Percentiles rank a stretch among this genome's conserved stretches.
These are phyloP conservation scores for Montipora capitata DNA, from an alignment of 92 coral and sea anemone species.

Conservation along the genomic window DNA sequence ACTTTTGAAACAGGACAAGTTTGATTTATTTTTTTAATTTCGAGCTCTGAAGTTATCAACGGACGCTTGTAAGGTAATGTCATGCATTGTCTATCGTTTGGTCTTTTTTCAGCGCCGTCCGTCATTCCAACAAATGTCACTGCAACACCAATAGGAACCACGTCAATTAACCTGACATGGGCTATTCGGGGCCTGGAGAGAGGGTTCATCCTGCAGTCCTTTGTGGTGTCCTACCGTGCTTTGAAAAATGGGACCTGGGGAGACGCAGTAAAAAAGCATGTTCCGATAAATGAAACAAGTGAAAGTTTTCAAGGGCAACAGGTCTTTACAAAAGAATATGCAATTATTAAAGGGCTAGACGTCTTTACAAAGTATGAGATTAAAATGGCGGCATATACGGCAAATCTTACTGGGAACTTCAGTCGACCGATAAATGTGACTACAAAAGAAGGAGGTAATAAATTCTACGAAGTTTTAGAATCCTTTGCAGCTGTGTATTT, in stretches of 20 bases:
- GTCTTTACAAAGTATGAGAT: slow-evolving; percentile 33
- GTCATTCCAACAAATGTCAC: slow-evolving; percentile 51
- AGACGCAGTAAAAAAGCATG: no score
- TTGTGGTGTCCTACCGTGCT: background rate
- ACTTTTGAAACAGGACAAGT: no score
- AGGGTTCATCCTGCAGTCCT: slow-evolving; percentile 3
- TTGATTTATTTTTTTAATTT: no score
- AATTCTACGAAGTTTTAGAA: background rate
- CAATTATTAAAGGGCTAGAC: background rate
- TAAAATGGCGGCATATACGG: slow-evolving; percentile 29
- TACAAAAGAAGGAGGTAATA: slow-evolving; percentile 17
- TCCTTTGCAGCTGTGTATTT: no score
- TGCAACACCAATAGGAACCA: slow-evolving; percentile 14
- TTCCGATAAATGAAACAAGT: no score
- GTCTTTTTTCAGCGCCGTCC: slow-evolving; percentile 53
- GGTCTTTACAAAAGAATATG: no score
- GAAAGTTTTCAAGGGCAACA: no score
- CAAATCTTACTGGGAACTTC: background rate
- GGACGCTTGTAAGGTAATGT: no score
- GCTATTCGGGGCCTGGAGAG: background rate
- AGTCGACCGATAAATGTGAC: slow-evolving; percentile 5
- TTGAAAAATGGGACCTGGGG: background rate
- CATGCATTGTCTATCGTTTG: background rate
- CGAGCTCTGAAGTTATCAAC: no score
- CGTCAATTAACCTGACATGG: slow-evolving; percentile 55